Percentiles rank a stretch among this genome's conserved stretches.
Evolutionary conservation across 2,888 invertebrate species (phyloP).

Genomic region (Tetheella fluctuosa): DNA sequence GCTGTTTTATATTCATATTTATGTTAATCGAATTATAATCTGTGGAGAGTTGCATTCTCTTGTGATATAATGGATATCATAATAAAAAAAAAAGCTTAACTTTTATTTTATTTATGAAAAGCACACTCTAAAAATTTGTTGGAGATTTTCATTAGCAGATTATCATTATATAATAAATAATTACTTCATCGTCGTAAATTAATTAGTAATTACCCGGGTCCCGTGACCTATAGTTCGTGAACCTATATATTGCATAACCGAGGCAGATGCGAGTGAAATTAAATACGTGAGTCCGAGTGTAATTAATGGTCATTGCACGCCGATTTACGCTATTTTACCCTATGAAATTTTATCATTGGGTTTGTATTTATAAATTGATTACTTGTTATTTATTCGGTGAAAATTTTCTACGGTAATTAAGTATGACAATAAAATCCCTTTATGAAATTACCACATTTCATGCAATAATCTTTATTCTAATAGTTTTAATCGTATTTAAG

Average conservation of each 20-base stretch:
- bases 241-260: not conserved
- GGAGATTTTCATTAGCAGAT: too few species aligned
- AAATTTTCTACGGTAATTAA: too few species aligned
- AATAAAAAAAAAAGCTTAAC: too few species aligned
- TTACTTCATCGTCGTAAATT: not conserved
- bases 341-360: not conserved
- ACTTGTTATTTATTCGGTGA: not conserved
- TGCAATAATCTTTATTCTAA: too few species aligned
- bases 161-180: too few species aligned
- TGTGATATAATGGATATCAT: too few species aligned
- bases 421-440: too few species aligned
- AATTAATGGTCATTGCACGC: not conserved
- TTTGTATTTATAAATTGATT: not conserved
- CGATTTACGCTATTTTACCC: not conserved
- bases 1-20: slow-evolving; percentile 2
- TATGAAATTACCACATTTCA: too few species aligned
- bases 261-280: not conserved
- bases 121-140: too few species aligned
- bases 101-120: too few species aligned
- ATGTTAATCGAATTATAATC: slow-evolving; percentile 11
- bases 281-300: not conserved
- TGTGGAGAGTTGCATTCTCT: slow-evolving; percentile 7
- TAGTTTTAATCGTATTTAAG: too few species aligned
- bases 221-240: not conserved
- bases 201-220: not conserved